Evolutionary conservation across 2,888 invertebrate genomes (phyloP).

Genomic region (Perizoma affinitatum): DNA sequence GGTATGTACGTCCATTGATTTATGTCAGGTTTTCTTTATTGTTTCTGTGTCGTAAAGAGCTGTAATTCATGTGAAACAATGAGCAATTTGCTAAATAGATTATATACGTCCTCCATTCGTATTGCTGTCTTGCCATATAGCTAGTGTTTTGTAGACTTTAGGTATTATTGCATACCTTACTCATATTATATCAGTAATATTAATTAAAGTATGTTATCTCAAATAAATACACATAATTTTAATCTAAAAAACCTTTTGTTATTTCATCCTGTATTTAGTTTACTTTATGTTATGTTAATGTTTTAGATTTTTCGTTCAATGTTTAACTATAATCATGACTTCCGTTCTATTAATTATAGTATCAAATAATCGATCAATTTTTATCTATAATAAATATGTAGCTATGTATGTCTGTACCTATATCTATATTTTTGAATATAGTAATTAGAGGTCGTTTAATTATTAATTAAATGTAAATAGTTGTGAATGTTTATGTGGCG

Average conservation of each 20-base stretch:
- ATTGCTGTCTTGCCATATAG: constrained; percentile 82
- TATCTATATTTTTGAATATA: constrained; percentile 81
- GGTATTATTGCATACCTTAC: constrained; percentile 65
- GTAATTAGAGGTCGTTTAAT: constrained; percentile 73
- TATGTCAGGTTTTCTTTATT: constrained; percentile 76
- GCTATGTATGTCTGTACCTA: constrained; percentile 80
- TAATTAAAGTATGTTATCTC: constrained; percentile 35
- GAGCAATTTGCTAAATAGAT: constrained; percentile 82
- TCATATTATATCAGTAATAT: constrained; percentile 47
- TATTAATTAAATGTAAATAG: constrained; percentile 79
- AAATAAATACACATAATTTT: constrained; percentile 13
- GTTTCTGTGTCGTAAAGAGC: constrained; percentile 78
- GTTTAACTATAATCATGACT: constrained; percentile 62
- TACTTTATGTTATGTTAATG: constrained; percentile 52
- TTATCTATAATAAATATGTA: constrained; percentile 72
- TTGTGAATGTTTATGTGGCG: constrained; percentile 82
- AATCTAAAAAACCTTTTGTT: constrained; percentile 19
- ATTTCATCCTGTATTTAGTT: constrained; percentile 44
- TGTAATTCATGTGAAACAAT: constrained; percentile 80
- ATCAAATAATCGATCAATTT: constrained; percentile 66
- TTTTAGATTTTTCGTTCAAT: constrained; percentile 46
- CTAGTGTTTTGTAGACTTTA: constrained; percentile 75
- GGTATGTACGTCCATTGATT: constrained; percentile 74
- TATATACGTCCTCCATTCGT: constrained; percentile 80
- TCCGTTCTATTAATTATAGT: constrained; percentile 66